Evolutionary conservation across 2,888 invertebrate genomes (phyloP), one percentile per base, ranked within the genome.

Genomic region (Sclerodermus sp.): DNA sequence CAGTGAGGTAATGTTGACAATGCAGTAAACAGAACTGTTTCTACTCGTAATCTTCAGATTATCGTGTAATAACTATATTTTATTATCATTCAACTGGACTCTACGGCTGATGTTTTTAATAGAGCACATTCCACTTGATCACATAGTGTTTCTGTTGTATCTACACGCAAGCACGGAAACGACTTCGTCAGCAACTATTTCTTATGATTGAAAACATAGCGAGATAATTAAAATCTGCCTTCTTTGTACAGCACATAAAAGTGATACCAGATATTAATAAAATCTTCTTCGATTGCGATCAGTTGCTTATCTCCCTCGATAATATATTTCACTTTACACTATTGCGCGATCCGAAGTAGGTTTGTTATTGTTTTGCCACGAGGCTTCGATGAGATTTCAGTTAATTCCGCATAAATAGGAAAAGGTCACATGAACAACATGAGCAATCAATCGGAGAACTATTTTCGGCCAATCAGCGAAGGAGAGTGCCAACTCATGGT

Each of bases 391-490:
- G 34, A n/a, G 34, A 13, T 34, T 34, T 34, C 13, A 34, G 34
- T 34, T 34, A 34, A 34, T 34, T 67, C 67, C 61, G 64, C 68
- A 66, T 64, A 63, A 69, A 71, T 60, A 66, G 58, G 62, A 63
- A 71, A 64, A 64, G 70, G 67, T 74, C 74, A 74, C 73, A 70
- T 70, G 73, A 64, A 65, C 64, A 63, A 55, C 52, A 57, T 51
- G 58, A 57, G 49, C 60, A 59, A 59, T 68, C 71, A 70, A 69
- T 69, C 60, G 63, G 54, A 55, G 60, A 45, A 48, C 53, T 37
- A 41, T 48, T 18, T 30, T 34, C 34, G 41, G 41, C 68, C 67
- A 68, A 67, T 68, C 55, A 43, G 47, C 42, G 41, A 18, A 16
- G 14, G 18, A 34, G 34, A 34, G 3, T 34, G 34, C 34, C 34